Evolutionary conservation across 2,797 vertebrate genomes (phyloP).

Genomic region (Sebastes trivittatus): DNA sequence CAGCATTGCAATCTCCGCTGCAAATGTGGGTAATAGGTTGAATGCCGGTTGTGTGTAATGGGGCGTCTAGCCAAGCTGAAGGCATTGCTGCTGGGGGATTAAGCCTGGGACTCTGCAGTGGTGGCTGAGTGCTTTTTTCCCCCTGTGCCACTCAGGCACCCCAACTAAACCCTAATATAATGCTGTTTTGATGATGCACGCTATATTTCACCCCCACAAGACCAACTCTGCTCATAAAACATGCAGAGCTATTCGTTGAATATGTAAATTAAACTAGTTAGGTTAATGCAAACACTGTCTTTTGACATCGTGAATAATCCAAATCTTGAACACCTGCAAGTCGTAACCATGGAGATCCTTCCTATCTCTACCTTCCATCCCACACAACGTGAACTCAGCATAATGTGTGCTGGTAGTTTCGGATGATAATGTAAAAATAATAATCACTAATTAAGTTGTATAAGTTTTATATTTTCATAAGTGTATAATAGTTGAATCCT

Average conservation of each 20-base stretch:
- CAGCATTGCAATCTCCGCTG: background rate
- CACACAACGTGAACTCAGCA: background rate
- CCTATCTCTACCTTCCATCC: background rate
- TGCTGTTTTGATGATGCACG: background rate
- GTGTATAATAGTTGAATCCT: background rate
- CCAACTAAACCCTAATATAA: background rate
- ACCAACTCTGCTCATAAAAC: background rate
- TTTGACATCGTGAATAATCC: background rate
- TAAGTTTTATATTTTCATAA: background rate
- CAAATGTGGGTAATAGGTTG: background rate
- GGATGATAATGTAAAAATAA: background rate
- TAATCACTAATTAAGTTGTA: background rate
- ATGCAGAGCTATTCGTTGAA: background rate
- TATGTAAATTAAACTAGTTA: background rate
- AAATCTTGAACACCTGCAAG: background rate
- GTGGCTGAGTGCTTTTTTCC: background rate
- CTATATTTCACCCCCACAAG: background rate
- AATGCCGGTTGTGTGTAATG: slow-evolving; percentile 1
- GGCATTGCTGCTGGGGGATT: slow-evolving; percentile 10
- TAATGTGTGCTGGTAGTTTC: background rate
- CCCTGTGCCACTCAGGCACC: background rate
- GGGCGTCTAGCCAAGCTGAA: background rate
- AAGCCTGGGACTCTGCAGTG: background rate
- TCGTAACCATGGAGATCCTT: background rate
- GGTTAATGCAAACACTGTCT: background rate